Evolutionary conservation across 2,888 invertebrate species (phyloP), one percentile per base, ranked within the genome.

Genomic region (Conus canariensis): DNA sequence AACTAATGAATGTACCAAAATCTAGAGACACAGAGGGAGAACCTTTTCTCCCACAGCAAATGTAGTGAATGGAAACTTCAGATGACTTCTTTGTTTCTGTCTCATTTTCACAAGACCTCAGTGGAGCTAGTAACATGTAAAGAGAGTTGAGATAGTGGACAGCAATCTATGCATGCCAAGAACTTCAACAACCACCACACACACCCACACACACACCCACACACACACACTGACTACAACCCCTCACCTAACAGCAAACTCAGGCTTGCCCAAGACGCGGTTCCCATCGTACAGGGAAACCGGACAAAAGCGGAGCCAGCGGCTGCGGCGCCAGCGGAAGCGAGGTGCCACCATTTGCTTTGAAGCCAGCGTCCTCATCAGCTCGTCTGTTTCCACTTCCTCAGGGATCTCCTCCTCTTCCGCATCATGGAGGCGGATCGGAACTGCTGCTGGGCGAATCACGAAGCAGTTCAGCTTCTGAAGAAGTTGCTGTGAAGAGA

Each of bases 221-320:
- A 45, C 45, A 45, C 45, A 45, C 45, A 45, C 45, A 45, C 45
- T 1, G 45, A 45, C 45, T 45, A 45, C 45, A 45, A 3, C 45
- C 45, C 45, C 45, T 88, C 90, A 96, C 96, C 96, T 95, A 83
- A 96, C 96, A 91, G 95, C 95, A 94, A 94, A 95, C 91, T 96
- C 96, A 59, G 96, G 94, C 92, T 95, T 96, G 59, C 96, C 96
- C 6, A 93, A 94, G 8, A 94, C 90, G 14, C 96, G 92, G 88
- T 95, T 95, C 45, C 96, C 96, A 86, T 96, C 96, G 91, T 94
- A 94, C 14, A 96, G 92, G 64, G 96, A 95, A 30, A 96, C 96
- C 10, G 96, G 96, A 93, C 96, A 96, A 89, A 94, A 94, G 45
- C 95, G 93, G 83, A 95, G 90, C 96, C 96, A 96, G 58, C 94